These are phyloP conservation scores for Maccullochella peelii DNA, from an alignment of 2,113 vertebrate genomes.

Conservation along the genomic window DNA sequence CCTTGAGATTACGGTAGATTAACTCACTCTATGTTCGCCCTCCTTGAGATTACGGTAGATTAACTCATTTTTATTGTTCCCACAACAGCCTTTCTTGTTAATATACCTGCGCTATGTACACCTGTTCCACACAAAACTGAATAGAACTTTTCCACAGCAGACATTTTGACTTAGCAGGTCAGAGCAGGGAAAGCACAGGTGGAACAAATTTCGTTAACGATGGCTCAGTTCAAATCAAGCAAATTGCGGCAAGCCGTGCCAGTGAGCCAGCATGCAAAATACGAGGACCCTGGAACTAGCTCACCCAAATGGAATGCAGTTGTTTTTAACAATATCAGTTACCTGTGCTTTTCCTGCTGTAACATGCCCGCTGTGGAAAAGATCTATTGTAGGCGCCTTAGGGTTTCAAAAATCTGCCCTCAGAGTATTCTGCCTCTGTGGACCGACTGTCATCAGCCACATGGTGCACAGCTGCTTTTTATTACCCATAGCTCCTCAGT, in stretches of 20 bases:
- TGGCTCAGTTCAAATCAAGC: background rate
- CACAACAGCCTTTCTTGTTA: background rate
- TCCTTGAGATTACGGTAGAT: background rate
- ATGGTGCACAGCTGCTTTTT: slow-evolving; percentile 21
- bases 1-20: background rate
- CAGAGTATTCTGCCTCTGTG: background rate
- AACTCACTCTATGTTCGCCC: background rate
- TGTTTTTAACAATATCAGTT: background rate
- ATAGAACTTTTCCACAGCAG: background rate
- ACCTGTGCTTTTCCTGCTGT: background rate
- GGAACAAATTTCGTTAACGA: background rate
- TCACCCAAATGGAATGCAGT: background rate
- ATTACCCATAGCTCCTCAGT: background rate
- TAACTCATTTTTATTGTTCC: background rate
- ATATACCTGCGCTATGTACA: background rate
- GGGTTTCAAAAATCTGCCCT: background rate
- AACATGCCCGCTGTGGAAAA: background rate
- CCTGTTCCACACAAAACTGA: background rate
- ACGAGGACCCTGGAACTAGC: background rate
- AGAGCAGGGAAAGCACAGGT: background rate
- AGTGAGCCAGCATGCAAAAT: background rate
- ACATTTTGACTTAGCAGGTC: background rate
- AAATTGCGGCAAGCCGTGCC: background rate
- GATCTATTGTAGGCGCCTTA: background rate
- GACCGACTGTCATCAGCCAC: slow-evolving; percentile 13